Base-by-base conservation (phyloP, 2,888 invertebrate genomes). In the Mayetiola destructor region DNA sequence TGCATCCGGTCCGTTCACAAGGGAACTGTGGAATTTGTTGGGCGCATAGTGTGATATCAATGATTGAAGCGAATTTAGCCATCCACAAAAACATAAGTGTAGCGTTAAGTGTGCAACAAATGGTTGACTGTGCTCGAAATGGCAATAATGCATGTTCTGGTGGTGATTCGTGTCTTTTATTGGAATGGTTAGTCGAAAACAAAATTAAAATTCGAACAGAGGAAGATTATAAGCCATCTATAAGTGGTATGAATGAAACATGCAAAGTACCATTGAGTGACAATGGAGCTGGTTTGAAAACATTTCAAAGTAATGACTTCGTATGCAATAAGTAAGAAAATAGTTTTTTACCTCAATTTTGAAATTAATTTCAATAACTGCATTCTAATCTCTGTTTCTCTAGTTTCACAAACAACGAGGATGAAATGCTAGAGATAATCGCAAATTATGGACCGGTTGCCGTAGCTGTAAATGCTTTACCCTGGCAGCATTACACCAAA, bases 401-500 rank as follows among this genome's bases (percentile, higher is more conserved):
- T 53, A 62, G 64, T 42, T 63, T 60, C 29, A 56, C 59, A 30
- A 60, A 57, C 1, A 58, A 61, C 21, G 63, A 64, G 56, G 32
- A 59, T 14, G 56, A 61, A 37, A 61, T 64, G 29, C 14, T 63
- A 29, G 52, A 55, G n/a, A 52, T 77, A 5, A 62, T 91, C 48
- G 84, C 82, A 5, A 74, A 72, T 14, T 80, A 83, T 66, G 90
- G 90, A 0, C 91, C 91, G 1, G 79, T 91, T 2, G 78, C 84
- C 0, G 88, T 82, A 0, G 85, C 87, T 0, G 84, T 91, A 1
- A 90, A 90, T 70, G 90, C 89, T 0, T 74, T 84, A 29, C 80
- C 82, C 1, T 91, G 90, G 91, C 87, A 89, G 70, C 81, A 88
- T 70, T 91, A 91, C 67, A 73, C 88, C 9, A 88, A 87, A 0